phyloP scores from a whole-genome alignment of 2,113 vertebrate species.

The Atherinomorus stipes region DNA sequence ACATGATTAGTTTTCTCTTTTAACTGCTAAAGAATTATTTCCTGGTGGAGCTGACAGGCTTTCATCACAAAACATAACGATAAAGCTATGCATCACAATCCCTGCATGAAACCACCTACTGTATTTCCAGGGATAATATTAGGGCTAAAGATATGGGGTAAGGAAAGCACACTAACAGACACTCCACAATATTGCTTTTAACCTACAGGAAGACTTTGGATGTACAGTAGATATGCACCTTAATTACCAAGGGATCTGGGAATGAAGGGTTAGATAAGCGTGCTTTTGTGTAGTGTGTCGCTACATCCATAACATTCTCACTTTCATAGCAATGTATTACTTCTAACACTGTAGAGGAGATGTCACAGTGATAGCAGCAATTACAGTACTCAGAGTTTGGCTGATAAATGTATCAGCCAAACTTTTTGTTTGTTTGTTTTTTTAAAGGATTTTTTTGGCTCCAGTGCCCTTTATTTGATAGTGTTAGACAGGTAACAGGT shows the following conservation, averaged over 20 bases:
- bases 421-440: too few relatives aligned
- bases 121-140: slow-evolving; percentile 1
- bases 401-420: neutral
- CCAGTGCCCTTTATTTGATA: too few relatives aligned
- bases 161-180: slow-evolving; percentile 39
- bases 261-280: slow-evolving; percentile 20
- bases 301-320: slow-evolving; percentile 51
- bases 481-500: too few relatives aligned
- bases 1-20: neutral
- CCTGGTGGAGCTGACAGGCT: neutral
- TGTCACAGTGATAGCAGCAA: slow-evolving; percentile 33
- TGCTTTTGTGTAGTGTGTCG: slow-evolving; percentile 24
- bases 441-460: too few relatives aligned
- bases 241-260: slow-evolving; percentile 42
- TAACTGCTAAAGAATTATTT: neutral
- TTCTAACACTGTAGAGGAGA: slow-evolving; percentile 34
- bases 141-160: slow-evolving; percentile 8
- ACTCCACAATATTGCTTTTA: slow-evolving; percentile 65
- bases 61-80: neutral
- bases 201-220: slow-evolving; percentile 62
- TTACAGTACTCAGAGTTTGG: slow-evolving; percentile 17
- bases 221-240: slow-evolving; percentile 25
- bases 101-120: slow-evolving; percentile 28
- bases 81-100: slow-evolving; percentile 39
- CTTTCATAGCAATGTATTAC: slow-evolving; percentile 33